Evolutionary conservation across 2,113 vertebrate species (phyloP), one percentile per base, ranked within the genome.

Genomic region (Hassar affinis): DNA sequence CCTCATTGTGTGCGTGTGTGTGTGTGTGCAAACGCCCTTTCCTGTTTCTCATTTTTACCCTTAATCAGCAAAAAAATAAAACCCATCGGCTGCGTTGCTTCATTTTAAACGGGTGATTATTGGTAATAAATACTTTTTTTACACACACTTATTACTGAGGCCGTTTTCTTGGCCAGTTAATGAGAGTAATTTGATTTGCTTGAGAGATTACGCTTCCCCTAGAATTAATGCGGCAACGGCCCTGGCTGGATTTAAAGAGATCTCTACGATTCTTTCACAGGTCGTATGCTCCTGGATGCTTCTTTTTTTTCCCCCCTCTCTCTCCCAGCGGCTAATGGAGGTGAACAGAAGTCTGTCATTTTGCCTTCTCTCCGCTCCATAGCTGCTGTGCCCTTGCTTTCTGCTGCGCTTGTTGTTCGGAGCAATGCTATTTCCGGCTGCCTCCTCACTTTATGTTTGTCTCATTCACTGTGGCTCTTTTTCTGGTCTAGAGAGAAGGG

Each of bases 181-280:
- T 99, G 97, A 99, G 96, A 95, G 97, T 96, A 98, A 99, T 99
- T 98, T 97, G 96, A 97, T 96, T 97, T 98, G 98, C 95, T 98
- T 96, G 97, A 98, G 96, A 95, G 96, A 98, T 98, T 96, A 95
- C 95, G 94, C 95, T 97, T 97, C 95, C 96, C 95, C 75, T 94
- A 96, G 97, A 98, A 98, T 99, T 98, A 99, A 99, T 99, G 97
- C 96, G 90, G 95, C 97, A 98, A 95, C 96, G 97, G 95, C 84
- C 95, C 92, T 96, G 97, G 94, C 95, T 91, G 97, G 96, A 97
- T 96, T 96, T 97, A 98, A 97, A 95, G 96, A 97, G 96, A 98
- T 98, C 97, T 98, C 96, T 96, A 92, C 93, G 98, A 97, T 97
- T 98, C 96, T 98, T 81, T 98, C 97, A 98, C 97, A 98, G 97